Conservation (phyloP, 2,888 invertebrate species). For the Fragum fragum region DNA sequence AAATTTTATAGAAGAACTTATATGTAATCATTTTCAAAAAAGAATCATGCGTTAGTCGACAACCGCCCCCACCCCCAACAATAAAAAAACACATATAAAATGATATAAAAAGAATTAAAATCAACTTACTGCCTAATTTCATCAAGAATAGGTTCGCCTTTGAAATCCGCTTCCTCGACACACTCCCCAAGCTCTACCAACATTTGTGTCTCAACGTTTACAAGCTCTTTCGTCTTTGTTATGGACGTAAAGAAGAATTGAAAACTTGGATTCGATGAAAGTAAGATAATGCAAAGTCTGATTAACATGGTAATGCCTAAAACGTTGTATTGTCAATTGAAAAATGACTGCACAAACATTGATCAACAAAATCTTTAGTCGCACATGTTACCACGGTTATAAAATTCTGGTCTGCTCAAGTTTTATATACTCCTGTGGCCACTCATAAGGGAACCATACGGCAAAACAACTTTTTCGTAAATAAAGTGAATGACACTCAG, state of each 20-base stretch:
- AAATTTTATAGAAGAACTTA: too few relatives aligned
- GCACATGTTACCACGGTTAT: too few relatives aligned
- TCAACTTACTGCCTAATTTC: neutral
- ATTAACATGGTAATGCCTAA: neutral
- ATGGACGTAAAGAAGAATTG: slow-evolving; percentile 5
- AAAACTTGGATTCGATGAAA: neutral
- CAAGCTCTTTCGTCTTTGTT: neutral
- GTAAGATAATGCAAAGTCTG: neutral
- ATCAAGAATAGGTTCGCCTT: neutral
- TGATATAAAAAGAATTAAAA: neutral
- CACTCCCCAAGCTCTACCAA: neutral
- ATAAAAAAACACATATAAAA: neutral
- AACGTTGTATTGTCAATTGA: too few relatives aligned
- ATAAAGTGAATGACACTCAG: too few relatives aligned
- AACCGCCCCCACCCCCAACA: neutral
- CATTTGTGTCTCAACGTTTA: slow-evolving; percentile 5
- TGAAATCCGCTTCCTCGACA: neutral
- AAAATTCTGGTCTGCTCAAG: too few relatives aligned
- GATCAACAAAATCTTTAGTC: too few relatives aligned
- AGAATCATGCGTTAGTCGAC: neutral
- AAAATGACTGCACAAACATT: too few relatives aligned
- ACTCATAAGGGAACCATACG: too few relatives aligned
- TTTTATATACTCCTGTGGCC: too few relatives aligned
- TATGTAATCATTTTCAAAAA: neutral
- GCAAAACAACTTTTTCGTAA: too few relatives aligned